A percentile compares a stretch with the other conserved stretches of the same genome.
Evolutionary conservation across 2,888 invertebrate genomes (phyloP).

Genomic region (Hydrotaea diabolus): DNA sequence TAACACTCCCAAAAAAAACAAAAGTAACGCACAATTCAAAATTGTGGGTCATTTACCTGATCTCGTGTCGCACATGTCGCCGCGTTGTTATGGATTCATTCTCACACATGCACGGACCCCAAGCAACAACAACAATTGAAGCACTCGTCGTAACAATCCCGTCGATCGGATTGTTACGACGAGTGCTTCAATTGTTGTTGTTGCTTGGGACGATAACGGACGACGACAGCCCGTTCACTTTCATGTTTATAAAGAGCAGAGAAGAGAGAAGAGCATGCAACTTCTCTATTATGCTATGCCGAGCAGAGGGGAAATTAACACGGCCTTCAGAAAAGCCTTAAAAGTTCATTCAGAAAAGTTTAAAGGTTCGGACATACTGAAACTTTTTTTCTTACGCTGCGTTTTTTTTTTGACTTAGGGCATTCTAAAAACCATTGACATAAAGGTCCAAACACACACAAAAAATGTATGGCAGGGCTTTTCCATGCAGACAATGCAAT

Average conservation of each 20-base stretch:
- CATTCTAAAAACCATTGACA: no score
- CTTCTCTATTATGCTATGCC: background rate
- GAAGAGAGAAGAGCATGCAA: background rate
- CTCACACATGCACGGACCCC: background rate
- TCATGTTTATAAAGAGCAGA: background rate
- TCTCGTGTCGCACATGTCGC: constrained; percentile 54
- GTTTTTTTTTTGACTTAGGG: no score
- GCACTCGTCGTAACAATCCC: background rate
- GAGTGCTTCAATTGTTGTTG: background rate
- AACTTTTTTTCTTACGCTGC: no score
- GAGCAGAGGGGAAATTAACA: no score
- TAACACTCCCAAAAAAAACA: background rate
- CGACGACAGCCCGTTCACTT: constrained; percentile 50
- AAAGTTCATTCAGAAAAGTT: background rate
- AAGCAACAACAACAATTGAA: no score
- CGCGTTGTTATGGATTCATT: background rate
- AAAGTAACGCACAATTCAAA: constrained; percentile 67
- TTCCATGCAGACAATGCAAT: no score
- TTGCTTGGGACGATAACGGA: background rate
- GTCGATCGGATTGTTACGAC: background rate
- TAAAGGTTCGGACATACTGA: no score
- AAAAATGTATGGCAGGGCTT: no score
- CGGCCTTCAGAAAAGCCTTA: background rate
- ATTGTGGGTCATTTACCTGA: constrained; percentile 71
- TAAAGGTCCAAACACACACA: no score